Conservation (phyloP, 2,888 invertebrate species). For the Strigamia crassipes region DNA sequence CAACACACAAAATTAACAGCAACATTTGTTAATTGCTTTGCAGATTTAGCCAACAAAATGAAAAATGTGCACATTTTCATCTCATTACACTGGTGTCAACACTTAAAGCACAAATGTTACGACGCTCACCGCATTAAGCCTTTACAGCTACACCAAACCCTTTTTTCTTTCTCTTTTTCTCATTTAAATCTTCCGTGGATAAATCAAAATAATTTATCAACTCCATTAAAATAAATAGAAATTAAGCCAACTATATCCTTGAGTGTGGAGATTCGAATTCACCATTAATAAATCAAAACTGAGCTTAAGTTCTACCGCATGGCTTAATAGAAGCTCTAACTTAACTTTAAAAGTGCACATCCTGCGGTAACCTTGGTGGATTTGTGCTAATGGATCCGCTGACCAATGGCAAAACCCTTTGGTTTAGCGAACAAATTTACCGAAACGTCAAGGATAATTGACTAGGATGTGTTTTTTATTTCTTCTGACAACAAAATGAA, state of each 20-base stretch:
- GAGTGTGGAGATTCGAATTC: neutral
- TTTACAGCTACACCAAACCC: neutral
- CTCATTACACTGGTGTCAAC: conserved; percentile 38
- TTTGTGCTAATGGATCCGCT: conserved; percentile 10
- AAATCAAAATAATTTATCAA: too few species aligned
- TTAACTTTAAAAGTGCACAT: conserved; percentile 8
- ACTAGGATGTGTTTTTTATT: neutral
- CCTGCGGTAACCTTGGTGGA: conserved; percentile 23
- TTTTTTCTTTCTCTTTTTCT: neutral
- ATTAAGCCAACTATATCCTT: neutral
- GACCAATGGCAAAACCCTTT: conserved; percentile 24
- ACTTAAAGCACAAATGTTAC: conserved; percentile 27
- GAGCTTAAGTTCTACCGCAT: neutral
- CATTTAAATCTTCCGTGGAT: too few species aligned
- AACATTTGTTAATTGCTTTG: conserved; percentile 42
- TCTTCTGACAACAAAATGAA: neutral
- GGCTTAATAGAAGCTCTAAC: neutral
- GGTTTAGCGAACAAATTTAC: neutral
- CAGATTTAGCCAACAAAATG: conserved; percentile 35
- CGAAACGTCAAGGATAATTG: neutral
- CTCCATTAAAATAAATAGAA: neutral
- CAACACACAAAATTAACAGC: conserved; percentile 42
- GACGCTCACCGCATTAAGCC: neutral
- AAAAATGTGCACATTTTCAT: conserved; percentile 39
- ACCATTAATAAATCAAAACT: conserved; percentile 20